Conservation (phyloP, 2,888 invertebrate genomes). For the Chymomyza fuscimana region DNA sequence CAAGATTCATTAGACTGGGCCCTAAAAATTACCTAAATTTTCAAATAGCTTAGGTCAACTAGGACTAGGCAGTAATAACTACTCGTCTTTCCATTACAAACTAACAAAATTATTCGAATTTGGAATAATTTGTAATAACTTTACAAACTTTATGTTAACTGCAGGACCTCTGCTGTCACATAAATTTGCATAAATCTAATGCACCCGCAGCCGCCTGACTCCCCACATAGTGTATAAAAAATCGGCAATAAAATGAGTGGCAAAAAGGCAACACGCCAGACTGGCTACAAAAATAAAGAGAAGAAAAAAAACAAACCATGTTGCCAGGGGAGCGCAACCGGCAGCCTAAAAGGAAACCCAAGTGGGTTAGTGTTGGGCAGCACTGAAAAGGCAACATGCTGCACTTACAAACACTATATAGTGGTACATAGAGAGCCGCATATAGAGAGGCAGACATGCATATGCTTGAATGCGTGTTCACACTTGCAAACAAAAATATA, state of each 20-base stretch:
- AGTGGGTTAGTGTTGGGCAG: slow-evolving; percentile 6
- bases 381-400: slow-evolving; percentile 5
- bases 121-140: too few species aligned
- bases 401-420: background rate
- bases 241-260: slow-evolving; percentile 59
- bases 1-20: too few species aligned
- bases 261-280: slow-evolving; percentile 67
- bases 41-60: too few species aligned
- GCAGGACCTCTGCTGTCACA: background rate
- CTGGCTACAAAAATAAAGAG: slow-evolving; percentile 47
- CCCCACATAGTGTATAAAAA: background rate
- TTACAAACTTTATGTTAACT: too few species aligned
- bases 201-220: background rate
- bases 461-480: slow-evolving; percentile 75
- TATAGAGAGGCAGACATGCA: slow-evolving; percentile 49
- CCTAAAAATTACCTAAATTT: too few species aligned
- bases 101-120: too few species aligned
- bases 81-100: too few species aligned
- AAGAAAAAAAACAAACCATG: background rate
- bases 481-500: slow-evolving; percentile 56
- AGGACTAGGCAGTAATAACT: too few species aligned
- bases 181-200: background rate
- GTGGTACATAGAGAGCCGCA: slow-evolving; percentile 15
- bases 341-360: background rate
- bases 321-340: background rate